Evolutionary conservation across 2,888 invertebrate species (phyloP), one percentile per base, ranked within the genome.

Genomic region (Willowsia nigromaculata): DNA sequence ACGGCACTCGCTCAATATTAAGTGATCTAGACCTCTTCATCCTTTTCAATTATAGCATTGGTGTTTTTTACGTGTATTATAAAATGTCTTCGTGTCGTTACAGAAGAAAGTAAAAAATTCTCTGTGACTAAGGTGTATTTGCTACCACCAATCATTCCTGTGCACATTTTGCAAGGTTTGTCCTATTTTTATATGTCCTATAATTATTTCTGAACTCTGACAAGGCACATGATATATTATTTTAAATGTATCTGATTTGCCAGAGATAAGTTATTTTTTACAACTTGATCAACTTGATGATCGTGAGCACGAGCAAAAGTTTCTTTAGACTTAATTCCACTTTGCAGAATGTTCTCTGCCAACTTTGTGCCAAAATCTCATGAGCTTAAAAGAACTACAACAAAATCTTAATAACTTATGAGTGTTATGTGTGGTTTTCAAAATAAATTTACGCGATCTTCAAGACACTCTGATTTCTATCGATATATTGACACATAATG

Each of bases 151-250:
- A 86, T 86, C 53, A 80, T 25, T 68, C 80, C 50, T 68, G 7
- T 68, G 65, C 11, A n/a, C 13, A 37, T 68, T 37, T 65, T 62
- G 40, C 81, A 81, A 81, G 71, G 81, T 81, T 81, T 71, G 43
- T 81, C 53, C 30, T 33, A 47, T 30, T 50, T n/a, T n/a, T n/a
- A n/a, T n/a, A n/a, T n/a, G 40, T 9, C 78, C 47, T 81, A 56
- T 87, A 71, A 87, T 81, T 87, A 87, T 81, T 40, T 86, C 18
- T 81, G 59, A 87, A 74, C 81, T 81, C 53, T 87, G 87, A 87
- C 81, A 81, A n/a, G 43, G 59, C 30, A 22, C 80, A 86, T 7
- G 68, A 86, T 78, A 85, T 85, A 80, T 50, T 82, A 82, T 84
- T 84, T 56, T n/a, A 30, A 74, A 43, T 43, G 27, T 18, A 18